Percentiles rank a stretch among this genome's conserved stretches.
phyloP scores from a whole-genome alignment of 1,140 invertebrate species.

The Anagrus nilaparvatae region DNA sequence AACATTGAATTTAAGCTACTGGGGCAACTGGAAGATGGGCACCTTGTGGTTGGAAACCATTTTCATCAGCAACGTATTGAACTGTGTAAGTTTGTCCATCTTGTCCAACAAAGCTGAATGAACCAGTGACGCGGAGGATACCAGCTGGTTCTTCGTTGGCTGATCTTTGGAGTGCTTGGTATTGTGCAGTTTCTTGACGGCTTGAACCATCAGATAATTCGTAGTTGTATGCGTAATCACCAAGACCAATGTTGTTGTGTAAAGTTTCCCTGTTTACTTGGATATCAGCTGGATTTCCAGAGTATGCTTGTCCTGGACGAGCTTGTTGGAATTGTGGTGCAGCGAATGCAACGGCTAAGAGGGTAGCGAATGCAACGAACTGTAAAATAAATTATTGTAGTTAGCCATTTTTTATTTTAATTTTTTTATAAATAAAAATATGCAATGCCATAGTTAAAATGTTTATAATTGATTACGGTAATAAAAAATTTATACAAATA shows the following conservation, averaged over 20 bases:
- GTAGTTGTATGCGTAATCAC: slow-evolving; percentile 37
- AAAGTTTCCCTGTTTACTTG: slow-evolving; percentile 27
- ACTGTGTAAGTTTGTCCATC: slow-evolving; percentile 34
- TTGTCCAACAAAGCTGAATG: slow-evolving; percentile 46
- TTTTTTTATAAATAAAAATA: too few relatives aligned
- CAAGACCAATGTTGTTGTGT: slow-evolving; percentile 33
- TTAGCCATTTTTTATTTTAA: slow-evolving; percentile 13
- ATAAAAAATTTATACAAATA: too few relatives aligned
- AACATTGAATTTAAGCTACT: too few relatives aligned
- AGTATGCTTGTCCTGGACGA: too few relatives aligned
- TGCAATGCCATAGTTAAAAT: background rate
- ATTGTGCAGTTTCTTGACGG: slow-evolving; percentile 42
- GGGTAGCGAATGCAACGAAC: slow-evolving; percentile 25
- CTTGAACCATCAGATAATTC: slow-evolving; percentile 52
- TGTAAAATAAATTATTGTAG: too few relatives aligned
- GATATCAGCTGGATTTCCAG: slow-evolving; percentile 20
- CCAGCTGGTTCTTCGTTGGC: slow-evolving; percentile 52
- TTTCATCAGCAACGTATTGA: slow-evolving; percentile 44
- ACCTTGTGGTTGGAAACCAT: slow-evolving; percentile 45
- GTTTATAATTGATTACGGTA: too few relatives aligned
- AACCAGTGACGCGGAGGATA: slow-evolving; percentile 47
- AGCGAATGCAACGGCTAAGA: slow-evolving; percentile 29
- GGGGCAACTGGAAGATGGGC: slow-evolving; percentile 42
- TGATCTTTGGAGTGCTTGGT: slow-evolving; percentile 44
- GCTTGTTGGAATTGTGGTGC: slow-evolving; percentile 29